Conservation (phyloP, 2,888 invertebrate genomes). For the Auanema freiburgensis region DNA sequence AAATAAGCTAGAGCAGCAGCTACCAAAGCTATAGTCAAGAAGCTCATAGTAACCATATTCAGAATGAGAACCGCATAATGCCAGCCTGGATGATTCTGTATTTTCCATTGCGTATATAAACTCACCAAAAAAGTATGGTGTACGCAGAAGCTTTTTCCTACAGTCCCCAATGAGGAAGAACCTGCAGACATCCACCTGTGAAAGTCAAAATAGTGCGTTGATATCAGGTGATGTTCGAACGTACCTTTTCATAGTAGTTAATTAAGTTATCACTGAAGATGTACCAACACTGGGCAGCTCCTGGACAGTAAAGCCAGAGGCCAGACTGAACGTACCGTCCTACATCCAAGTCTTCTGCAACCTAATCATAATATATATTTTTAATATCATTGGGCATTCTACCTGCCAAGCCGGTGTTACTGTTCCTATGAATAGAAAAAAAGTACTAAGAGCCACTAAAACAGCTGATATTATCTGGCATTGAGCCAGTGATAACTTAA, state of each 20-base stretch:
- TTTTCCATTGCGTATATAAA: background rate
- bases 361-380: conserved; percentile 29
- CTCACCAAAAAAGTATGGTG: conserved; percentile 62
- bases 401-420: conserved; percentile 64
- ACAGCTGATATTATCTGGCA: conserved; percentile 45
- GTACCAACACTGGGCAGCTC: conserved; percentile 52
- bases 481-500: conserved; percentile 22
- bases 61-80: conserved; percentile 60
- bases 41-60: conserved; percentile 43
- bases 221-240: background rate
- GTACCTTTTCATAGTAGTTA: conserved; percentile 61
- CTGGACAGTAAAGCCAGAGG: conserved; percentile 61
- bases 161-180: conserved; percentile 62
- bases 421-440: conserved; percentile 52
- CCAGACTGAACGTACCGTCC: conserved; percentile 55
- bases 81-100: conserved; percentile 48
- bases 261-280: conserved; percentile 61
- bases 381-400: background rate
- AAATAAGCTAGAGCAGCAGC: conserved; percentile 44
- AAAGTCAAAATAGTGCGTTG: background rate
- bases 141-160: conserved; percentile 59
- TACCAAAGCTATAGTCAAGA: conserved; percentile 32
- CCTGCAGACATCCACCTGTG: conserved; percentile 58
- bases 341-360: conserved; percentile 61
- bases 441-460: conserved; percentile 38